Evolutionary conservation across 2,797 vertebrate species (phyloP), one percentile per base, ranked within the genome.

Genomic region (Melanotaenia nigrans): DNA sequence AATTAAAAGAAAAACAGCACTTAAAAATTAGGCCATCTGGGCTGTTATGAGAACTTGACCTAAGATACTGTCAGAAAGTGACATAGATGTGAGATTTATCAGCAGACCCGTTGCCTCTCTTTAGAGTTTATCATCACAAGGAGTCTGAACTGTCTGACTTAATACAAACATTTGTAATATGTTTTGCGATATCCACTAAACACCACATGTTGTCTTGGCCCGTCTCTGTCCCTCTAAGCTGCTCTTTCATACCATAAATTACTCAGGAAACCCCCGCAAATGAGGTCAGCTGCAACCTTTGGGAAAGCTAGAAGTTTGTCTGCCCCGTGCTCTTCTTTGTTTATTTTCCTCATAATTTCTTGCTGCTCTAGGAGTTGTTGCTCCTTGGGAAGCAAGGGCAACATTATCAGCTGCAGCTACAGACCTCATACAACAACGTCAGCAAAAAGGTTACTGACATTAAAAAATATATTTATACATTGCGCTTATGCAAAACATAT

Each of bases 341-440:
- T 84, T 68, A 61, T 79, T 65, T 73, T 62, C 57, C 38, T 73
- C 58, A 76, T 83, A 65, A 84, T 87, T 73, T 71, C 73, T 79
- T 81, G 82, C 77, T 77, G 81, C 77, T 65, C n/a, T 36, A 35
- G 32, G 71, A 82, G 47, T 61, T 79, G 76, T 55, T 68, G 67
- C 61, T 79, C 60, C 45, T 2, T 25, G 57, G 73, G 69, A 70
- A 78, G 42, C 24, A 36, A 64, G 68, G 25, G 53, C 69, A 79
- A 65, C 62, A 75, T 55, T 70, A 56, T 65, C 45, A 28, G 45
- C 68, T 36, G 3, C n/a, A 59, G 73, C 71, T 53, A 36, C 49
- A 75, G 28, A 38, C 8, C 30, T 63, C 38, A 42, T 7, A 74
- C 63, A 71, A 61, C 1, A 73, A 55, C 73, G 54, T 69, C 61